Evolutionary conservation across 2,888 invertebrate species (phyloP), one percentile per base, ranked within the genome.

Genomic region (Cerastis rubricosa): DNA sequence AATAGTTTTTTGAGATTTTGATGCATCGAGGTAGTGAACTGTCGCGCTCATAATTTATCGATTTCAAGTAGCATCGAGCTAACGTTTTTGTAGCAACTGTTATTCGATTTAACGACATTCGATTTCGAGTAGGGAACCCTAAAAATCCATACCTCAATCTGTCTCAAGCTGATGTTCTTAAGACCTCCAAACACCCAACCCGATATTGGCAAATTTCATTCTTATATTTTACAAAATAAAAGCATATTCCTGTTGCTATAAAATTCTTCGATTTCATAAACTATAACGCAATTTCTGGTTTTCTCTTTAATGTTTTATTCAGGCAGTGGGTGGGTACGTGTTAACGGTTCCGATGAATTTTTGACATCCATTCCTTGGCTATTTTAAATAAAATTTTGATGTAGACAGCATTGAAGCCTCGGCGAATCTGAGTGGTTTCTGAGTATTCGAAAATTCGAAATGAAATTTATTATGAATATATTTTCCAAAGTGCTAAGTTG

Each of bases 271-370:
- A 87, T 89, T 88, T 74, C 74, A 90, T 91, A 91, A 92, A 91
- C 90, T 91, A 88, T 87, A 88, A 82, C 87, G 84, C 87, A 88
- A 91, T 91, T 90, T 92, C 89, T 88, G 88, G 86, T 64, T 64
- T 64, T 9, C 87, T 87, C 83, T 88, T 89, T 89, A 88, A 92
- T 92, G 87, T 91, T 90, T 92, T 90, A 93, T 92, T 92, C 92
- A 92, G 84, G 80, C 79, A 69, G 81, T 83, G 66, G 81, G 81
- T 83, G 66, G 81, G 81, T 87, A 89, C 90, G 89, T 91, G 91
- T 89, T 91, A 92, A 91, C 91, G 89, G 88, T 83, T 74, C 74
- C 87, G 83, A 89, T 90, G 90, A 91, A 91, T 90, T 89, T 91
- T 88, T 84, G 84, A 84, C 80, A 81, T 64, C 81, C 78, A 80